Evolutionary conservation across 1,140 invertebrate species (phyloP).

Genomic region (Melitaea cinxia): DNA sequence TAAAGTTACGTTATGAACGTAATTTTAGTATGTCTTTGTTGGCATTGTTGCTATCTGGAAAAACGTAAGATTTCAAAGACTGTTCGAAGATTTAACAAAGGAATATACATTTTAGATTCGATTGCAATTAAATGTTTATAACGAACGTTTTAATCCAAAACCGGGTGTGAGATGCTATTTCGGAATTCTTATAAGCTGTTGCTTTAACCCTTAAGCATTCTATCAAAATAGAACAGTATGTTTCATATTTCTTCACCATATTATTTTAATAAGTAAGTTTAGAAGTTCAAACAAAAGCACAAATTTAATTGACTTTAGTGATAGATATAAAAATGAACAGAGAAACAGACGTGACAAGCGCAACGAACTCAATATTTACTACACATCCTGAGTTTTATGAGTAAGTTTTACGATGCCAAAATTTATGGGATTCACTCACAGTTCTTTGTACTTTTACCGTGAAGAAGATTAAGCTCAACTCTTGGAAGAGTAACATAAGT

Average conservation of each 20-base stretch:
- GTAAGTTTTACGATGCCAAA: slow-evolving; percentile 49
- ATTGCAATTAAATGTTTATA: no score
- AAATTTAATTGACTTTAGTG: not conserved
- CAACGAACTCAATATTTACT: slow-evolving; percentile 44
- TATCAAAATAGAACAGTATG: not conserved
- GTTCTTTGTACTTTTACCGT: slow-evolving; percentile 3
- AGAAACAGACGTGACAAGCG: slow-evolving; percentile 8
- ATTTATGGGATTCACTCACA: slow-evolving; percentile 39
- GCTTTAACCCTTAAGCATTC: not conserved
- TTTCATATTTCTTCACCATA: no score
- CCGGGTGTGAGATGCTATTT: no score
- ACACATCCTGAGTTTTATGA: slow-evolving; percentile 48
- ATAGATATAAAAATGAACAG: not conserved
- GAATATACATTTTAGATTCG: no score
- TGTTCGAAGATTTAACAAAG: not conserved
- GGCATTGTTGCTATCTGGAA: slow-evolving; percentile 17
- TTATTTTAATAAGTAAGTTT: no score
- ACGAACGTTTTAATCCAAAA: no score
- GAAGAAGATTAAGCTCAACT: not conserved
- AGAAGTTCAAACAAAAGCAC: not conserved
- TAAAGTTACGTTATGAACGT: slow-evolving; percentile 10
- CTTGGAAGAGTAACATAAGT: not conserved
- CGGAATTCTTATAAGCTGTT: no score
- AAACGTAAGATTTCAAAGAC: no score
- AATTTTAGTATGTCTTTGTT: slow-evolving; percentile 27